Evolutionary conservation across 2,113 vertebrate genomes (phyloP).

Genomic region (Ardeotis arabs): DNA sequence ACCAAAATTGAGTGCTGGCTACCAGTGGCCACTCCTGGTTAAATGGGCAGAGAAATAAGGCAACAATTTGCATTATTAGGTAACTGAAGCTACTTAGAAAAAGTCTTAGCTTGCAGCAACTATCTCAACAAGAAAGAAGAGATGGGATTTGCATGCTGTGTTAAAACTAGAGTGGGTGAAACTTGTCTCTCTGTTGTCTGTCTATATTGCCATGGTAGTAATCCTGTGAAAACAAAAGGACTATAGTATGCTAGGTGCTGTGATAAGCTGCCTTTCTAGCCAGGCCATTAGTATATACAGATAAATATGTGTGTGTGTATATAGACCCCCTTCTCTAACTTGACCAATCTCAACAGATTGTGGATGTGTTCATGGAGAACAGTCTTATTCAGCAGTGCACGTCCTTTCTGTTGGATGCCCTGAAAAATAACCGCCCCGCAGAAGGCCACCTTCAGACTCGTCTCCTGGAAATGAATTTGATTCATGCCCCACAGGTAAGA

Average conservation of each 20-base stretch:
- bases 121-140: not conserved
- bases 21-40: not conserved
- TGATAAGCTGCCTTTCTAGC: not conserved
- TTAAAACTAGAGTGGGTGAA: not conserved
- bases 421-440: conserved; percentile 88
- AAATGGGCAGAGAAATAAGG: not conserved
- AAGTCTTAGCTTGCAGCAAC: not conserved
- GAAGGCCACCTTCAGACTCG: conserved; percentile 92
- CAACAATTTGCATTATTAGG: not conserved
- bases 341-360: conserved; percentile 77
- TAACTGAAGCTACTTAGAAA: not conserved
- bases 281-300: not conserved
- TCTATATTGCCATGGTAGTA: not conserved
- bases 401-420: conserved; percentile 88
- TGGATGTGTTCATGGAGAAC: conserved; percentile 96
- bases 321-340: not conserved
- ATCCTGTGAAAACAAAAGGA: not conserved
- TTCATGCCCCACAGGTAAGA: conserved; percentile 89
- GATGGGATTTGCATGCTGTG: not conserved
- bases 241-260: not conserved
- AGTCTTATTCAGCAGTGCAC: conserved; percentile 93
- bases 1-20: not conserved
- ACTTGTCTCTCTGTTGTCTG: not conserved
- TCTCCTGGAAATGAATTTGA: conserved; percentile 93
- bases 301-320: not conserved